A percentile compares a stretch with the other conserved stretches of the same genome.
Evolutionary conservation across 2,797 vertebrate species (phyloP).

Genomic region (Numenius phaeopus): DNA sequence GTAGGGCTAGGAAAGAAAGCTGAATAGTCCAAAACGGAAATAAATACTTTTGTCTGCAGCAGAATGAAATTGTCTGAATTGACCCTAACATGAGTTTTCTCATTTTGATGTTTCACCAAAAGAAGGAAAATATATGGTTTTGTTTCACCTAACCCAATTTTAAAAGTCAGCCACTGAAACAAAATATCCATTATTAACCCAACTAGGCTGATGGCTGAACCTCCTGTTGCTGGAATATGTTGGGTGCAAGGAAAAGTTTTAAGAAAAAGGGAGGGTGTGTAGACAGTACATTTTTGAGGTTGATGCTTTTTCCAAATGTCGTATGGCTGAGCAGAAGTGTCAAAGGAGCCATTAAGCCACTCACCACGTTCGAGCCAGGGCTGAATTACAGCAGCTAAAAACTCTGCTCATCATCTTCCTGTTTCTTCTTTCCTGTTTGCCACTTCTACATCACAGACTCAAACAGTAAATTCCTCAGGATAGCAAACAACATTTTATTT

Average conservation of each 20-base stretch:
- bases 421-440: not conserved
- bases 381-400: not conserved
- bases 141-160: not conserved
- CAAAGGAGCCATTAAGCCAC: constrained; percentile 1
- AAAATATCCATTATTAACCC: not conserved
- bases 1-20: not conserved
- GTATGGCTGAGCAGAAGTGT: not conserved
- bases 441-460: not conserved
- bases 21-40: not conserved
- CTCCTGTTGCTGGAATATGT: not conserved
- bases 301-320: not conserved
- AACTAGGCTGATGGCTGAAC: not conserved
- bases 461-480: not conserved
- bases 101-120: not conserved
- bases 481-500: not conserved
- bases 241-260: not conserved
- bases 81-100: not conserved
- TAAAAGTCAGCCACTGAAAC: not conserved
- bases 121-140: not conserved
- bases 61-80: not conserved
- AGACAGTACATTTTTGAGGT: constrained; percentile 5
- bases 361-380: not conserved
- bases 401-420: not conserved
- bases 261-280: not conserved
- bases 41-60: not conserved